Base-by-base conservation (phyloP, 2,113 vertebrate genomes). In the Psilopsiagon aurifrons region DNA sequence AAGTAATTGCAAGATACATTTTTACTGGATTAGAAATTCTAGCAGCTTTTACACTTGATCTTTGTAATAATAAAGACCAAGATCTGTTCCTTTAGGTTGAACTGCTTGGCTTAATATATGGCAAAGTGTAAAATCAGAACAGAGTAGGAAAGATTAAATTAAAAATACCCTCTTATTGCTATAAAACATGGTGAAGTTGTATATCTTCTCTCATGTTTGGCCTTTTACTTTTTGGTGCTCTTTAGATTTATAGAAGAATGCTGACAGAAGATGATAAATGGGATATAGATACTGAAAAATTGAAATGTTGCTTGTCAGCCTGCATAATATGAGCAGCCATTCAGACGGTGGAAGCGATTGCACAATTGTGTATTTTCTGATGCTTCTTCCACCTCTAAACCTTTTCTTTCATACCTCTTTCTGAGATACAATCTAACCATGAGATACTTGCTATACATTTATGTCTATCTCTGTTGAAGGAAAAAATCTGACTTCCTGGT, bases 81-180 rank as follows among this genome's bases (percentile, higher is more conserved):
- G 37, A 69, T 79, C 33, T 41, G 22, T 85, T 77, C 37, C 25
- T 70, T 81, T 62, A 4, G 1, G 47, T 60, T 81, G 47, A 75
- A 59, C n/a, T 82, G 47, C n/a, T 55, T 70, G 75, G 28, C 13
- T 76, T 83, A 71, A 67, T 77, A 59, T 37, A 77, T 31, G 41
- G 85, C 43, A 81, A 94, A 92, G 20, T 68, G 69, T 91, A 84
- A 96, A 84, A 94, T 95, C 68, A 92, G 92, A 96, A 74, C 76
- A 73, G 39, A 68, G 33, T 93, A 83, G 17, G 59, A 79, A 77
- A 94, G 28, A 16, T 17, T 63, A 47, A 76, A 83, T 64, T 68
- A 86, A 86, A 91, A 87, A 54, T 49, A 33, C 8, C 5, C 1
- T 63, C 79, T 88, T 78, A 67, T 33, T 86, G 39, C 27, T 84